phyloP scores from a whole-genome alignment of 2,113 vertebrate species.

The Lasiurus cinereus region DNA sequence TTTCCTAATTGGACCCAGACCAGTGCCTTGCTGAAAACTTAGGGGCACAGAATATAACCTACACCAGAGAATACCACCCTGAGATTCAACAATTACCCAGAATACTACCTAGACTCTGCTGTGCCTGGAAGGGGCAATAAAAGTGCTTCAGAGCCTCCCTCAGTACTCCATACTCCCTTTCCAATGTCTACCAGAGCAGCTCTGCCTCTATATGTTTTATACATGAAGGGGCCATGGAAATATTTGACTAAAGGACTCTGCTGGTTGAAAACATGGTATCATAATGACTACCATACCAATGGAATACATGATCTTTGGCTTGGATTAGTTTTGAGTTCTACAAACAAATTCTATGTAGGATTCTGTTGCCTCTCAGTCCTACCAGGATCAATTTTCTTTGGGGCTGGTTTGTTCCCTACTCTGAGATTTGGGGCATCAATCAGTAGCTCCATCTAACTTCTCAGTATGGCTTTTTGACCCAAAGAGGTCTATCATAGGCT shows the following conservation, averaged over 20 bases:
- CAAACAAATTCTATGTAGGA: neutral
- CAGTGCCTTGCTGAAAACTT: neutral
- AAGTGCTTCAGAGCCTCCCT: neutral
- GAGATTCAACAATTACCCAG: neutral
- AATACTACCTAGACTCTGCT: neutral
- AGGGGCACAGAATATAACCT: neutral
- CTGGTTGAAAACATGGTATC: neutral
- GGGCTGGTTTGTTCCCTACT: neutral
- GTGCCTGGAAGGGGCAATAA: neutral
- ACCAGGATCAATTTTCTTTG: neutral
- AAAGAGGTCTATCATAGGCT: neutral
- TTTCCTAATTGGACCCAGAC: slow-evolving; percentile 1
- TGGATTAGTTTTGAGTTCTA: neutral
- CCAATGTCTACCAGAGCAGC: neutral
- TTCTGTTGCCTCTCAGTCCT: neutral
- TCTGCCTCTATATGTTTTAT: neutral
- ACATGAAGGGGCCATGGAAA: neutral
- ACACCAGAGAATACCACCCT: neutral
- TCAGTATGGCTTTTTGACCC: neutral
- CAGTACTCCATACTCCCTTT: fast-evolving
- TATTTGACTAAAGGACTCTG: neutral
- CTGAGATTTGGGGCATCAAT: neutral
- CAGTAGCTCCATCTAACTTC: neutral
- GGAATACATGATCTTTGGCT: neutral
- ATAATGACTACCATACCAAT: neutral